A percentile compares a stretch with the other conserved stretches of the same genome.
Conservation (phyloP, 2,113 vertebrate genomes). For the Sinocyclocheilus grahami region DNA sequence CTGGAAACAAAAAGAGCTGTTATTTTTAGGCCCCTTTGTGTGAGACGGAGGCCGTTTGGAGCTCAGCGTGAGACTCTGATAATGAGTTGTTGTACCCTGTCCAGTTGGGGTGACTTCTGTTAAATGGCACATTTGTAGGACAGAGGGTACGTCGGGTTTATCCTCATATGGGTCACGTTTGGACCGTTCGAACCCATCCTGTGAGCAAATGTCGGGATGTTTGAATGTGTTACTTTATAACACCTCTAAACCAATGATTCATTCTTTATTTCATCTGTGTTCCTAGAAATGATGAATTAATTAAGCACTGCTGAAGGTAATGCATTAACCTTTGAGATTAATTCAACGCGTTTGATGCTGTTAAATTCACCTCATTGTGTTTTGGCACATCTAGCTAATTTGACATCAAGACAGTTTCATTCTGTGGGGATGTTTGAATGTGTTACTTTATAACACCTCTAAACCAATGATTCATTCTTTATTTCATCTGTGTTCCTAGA, state of each 20-base stretch:
- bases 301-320: not conserved
- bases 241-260: not conserved
- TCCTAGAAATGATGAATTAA: not conserved
- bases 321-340: not conserved
- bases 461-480: not conserved
- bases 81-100: not conserved
- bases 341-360: not conserved
- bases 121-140: conserved; percentile 3
- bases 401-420: not conserved
- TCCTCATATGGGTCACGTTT: not conserved
- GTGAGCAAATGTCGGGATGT: not conserved
- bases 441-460: not conserved
- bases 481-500: not conserved
- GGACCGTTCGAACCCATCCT: not conserved
- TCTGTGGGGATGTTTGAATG: not conserved
- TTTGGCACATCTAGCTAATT: not conserved
- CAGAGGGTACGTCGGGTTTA: not conserved
- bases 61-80: not conserved
- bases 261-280: not conserved
- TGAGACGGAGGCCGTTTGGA: not conserved
- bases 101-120: not conserved
- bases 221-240: no score
- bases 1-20: conserved; percentile 11
- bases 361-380: not conserved
- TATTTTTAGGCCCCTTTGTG: conserved; percentile 26